Evolutionary conservation across 2,113 vertebrate genomes (phyloP).

Genomic region (Pelecanoides urinatrix): DNA sequence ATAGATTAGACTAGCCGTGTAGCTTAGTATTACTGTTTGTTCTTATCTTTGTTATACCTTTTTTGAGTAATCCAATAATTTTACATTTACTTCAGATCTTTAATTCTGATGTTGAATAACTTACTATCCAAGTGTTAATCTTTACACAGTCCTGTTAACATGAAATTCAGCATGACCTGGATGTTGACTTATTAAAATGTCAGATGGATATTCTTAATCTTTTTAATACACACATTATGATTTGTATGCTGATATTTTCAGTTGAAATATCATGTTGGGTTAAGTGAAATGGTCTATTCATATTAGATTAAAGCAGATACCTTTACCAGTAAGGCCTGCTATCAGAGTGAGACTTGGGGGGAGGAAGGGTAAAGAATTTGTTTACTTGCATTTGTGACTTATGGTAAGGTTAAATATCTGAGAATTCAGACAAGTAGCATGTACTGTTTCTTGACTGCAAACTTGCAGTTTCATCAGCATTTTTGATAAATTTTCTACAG

Average conservation of each 20-base stretch:
- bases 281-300: neutral
- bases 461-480: neutral
- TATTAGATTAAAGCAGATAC: neutral
- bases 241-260: neutral
- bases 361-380: neutral
- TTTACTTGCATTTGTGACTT: neutral
- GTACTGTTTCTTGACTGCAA: neutral
- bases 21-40: neutral
- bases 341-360: neutral
- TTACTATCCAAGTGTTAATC: neutral
- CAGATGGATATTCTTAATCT: neutral
- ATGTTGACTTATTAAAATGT: neutral
- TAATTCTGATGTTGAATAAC: neutral
- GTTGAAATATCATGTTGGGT: neutral
- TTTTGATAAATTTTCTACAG: neutral
- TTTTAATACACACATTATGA: neutral
- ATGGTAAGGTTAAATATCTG: neutral
- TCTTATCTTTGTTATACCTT: neutral
- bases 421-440: neutral
- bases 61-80: neutral
- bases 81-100: neutral
- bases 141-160: neutral
- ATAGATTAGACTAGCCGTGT: neutral
- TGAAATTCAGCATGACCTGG: neutral
- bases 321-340: neutral